Percentiles rank a stretch among this genome's conserved stretches.
phyloP scores from a whole-genome alignment of 2,888 invertebrate genomes.

The Serrognathus titanus region DNA sequence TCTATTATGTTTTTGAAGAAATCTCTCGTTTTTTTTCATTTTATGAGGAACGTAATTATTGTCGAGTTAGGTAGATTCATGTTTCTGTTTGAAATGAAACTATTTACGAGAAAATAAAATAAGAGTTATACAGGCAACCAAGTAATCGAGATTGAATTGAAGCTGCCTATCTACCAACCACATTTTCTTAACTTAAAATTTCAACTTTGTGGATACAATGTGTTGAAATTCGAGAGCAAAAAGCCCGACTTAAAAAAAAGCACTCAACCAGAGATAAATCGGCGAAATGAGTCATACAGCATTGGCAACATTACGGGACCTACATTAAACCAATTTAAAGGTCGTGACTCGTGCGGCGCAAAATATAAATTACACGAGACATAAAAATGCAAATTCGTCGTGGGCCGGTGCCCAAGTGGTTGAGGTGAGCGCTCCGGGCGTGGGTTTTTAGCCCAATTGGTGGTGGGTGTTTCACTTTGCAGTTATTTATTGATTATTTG shows the following conservation, averaged over 20 bases:
- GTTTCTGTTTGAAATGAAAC: no score
- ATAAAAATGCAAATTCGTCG: conserved; percentile 22
- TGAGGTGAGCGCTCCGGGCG: conserved; percentile 23
- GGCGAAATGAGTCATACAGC: conserved; percentile 1
- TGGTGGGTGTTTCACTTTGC: conserved; percentile 25
- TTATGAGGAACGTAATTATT: no score
- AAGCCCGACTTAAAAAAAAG: neutral
- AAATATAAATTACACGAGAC: conserved; percentile 19
- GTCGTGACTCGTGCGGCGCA: conserved; percentile 13
- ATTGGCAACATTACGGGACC: conserved; percentile 9
- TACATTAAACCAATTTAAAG: conserved; percentile 18
- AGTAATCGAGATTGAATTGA: no score
- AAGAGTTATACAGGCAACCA: no score
- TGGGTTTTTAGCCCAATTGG: conserved; percentile 24
- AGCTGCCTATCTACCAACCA: no score
- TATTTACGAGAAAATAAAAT: no score
- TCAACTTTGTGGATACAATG: no score
- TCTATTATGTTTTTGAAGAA: no score
- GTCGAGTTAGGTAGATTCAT: no score
- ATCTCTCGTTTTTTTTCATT: no score
- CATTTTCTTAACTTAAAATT: no score
- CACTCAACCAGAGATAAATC: neutral
- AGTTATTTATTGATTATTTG: conserved; percentile 31
- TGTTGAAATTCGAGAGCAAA: no score
- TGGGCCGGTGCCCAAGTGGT: conserved; percentile 17